Evolutionary conservation across 2,113 vertebrate species (phyloP).

Genomic region (Neodontobutis hainanensis): DNA sequence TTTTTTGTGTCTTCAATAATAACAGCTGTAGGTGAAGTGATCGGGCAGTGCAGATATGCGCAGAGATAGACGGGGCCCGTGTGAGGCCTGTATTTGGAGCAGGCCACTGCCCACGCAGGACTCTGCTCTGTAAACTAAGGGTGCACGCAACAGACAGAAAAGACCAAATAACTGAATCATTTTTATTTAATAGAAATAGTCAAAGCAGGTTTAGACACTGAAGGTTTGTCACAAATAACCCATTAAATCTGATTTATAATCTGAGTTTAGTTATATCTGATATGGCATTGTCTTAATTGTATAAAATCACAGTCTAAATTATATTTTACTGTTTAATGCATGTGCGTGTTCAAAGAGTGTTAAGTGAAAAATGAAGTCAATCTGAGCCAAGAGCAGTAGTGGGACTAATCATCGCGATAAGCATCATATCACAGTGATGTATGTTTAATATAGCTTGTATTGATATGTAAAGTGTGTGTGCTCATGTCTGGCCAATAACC

Average conservation of each 20-base stretch:
- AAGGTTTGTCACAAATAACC: neutral
- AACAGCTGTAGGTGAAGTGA: neutral
- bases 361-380: conserved; percentile 6
- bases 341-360: conserved; percentile 12
- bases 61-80: conserved; percentile 19
- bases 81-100: conserved; percentile 13
- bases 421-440: conserved; percentile 66
- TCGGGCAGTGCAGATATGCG: neutral
- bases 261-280: neutral
- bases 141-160: conserved; percentile 5
- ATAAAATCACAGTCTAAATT: neutral
- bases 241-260: neutral
- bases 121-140: conserved; percentile 24
- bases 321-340: neutral
- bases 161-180: neutral
- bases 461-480: conserved; percentile 78
- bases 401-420: conserved; percentile 72
- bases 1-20: neutral
- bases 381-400: conserved; percentile 12
- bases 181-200: too few relatives aligned
- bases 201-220: neutral
- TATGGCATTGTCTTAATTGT: neutral
- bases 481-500: conserved; percentile 67
- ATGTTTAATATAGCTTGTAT: conserved; percentile 70
- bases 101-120: conserved; percentile 22